phyloP scores from a whole-genome alignment of 2,888 invertebrate genomes.

The Agrilus biguttatus region DNA sequence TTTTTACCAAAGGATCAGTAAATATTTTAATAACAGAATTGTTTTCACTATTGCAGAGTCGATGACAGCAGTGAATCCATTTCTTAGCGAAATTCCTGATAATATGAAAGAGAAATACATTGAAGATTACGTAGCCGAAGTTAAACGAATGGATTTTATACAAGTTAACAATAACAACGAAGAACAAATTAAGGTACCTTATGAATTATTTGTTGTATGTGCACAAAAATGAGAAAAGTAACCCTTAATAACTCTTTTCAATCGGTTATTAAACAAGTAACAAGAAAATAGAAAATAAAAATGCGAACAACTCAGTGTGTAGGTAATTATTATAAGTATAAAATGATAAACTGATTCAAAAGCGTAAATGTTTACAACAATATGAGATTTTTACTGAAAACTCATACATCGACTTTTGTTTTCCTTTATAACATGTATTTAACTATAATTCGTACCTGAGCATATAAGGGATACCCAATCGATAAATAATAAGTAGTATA shows the following conservation, averaged over 20 bases:
- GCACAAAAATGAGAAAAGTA: constrained; percentile 7
- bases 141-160: constrained; percentile 32
- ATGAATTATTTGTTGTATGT: constrained; percentile 14
- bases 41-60: constrained; percentile 38
- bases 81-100: constrained; percentile 44
- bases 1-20: no score
- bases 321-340: no score
- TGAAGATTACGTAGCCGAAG: constrained; percentile 42
- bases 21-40: not conserved
- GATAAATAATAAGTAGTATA: no score
- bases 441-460: no score
- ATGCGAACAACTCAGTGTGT: no score
- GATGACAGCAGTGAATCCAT: constrained; percentile 55
- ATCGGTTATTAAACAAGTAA: not conserved
- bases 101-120: constrained; percentile 44
- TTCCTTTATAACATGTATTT: no score
- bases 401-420: no score
- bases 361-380: no score
- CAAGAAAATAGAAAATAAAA: not conserved
- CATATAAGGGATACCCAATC: no score
- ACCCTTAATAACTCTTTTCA: not conserved
- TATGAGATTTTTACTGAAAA: no score
- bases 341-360: no score
- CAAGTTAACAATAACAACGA: constrained; percentile 31
- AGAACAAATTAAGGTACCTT: constrained; percentile 17